Base-by-base conservation (phyloP, 2,888 invertebrate genomes). In the Leucania comma region DNA sequence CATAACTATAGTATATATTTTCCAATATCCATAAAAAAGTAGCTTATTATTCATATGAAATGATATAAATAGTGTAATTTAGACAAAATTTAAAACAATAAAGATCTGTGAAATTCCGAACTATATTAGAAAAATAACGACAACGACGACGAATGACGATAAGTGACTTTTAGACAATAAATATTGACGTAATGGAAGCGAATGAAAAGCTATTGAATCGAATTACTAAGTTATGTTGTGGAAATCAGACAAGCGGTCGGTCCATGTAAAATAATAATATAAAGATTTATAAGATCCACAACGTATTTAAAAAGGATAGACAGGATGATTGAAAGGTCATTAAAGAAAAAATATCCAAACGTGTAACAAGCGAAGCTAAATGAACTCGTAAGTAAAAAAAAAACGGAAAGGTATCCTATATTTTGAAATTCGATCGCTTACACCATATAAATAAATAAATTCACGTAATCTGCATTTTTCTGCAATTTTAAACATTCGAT, bases 401-500 rank as follows among this genome's bases (percentile, higher is more conserved):
- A n/a, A n/a, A n/a, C n/a, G n/a, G n/a, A n/a, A 42, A 22, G 10
- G 1, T 2, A 42, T 20, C 29, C 20, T 38, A 22, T 14, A 1
- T 14, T 29, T 51, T 32, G 32, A 8, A n/a, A 71, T 72, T 26
- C 12, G 12, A 12, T 8, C n/a, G 17, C 4, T 63, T 35, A 17
- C 4, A n/a, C n/a, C 1, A 42, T 1, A 12, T 35, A 20, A 38
- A 53, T 38, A 26, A 66, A 26, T 2, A 17, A 38, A 14, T 12
- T n/a, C 9, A 5, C 3, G 9, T 10, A 60, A 67, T 70, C 10
- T 48, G 24, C n/a, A 56, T 68, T n/a, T n/a, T n/a, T n/a, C n/a
- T n/a, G n/a, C n/a, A 59, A 35, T 50, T 48, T 60, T 22, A 59
- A 58, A 71, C 50, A 10, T 51, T 51, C 57, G 56, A 68, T 58